Evolutionary conservation across 2,888 invertebrate genomes (phyloP), one percentile per base, ranked within the genome.

Genomic region (Mesochorus sp.): DNA sequence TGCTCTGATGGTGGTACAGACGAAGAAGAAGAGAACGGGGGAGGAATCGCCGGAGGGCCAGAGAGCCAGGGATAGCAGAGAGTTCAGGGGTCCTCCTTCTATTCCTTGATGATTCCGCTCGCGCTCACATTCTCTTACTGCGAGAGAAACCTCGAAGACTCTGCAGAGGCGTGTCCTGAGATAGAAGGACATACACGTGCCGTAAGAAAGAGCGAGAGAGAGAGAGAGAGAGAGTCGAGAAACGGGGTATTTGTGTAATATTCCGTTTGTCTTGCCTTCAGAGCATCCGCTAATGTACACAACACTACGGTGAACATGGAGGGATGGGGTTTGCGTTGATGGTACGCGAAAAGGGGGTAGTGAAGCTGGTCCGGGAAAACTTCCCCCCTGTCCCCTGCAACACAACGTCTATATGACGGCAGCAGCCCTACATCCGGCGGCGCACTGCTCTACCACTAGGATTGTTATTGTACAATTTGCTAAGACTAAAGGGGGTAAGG

Each of bases 391-490:
- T 84, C 85, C 82, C 85, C 81, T 80, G 82, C 80, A 82, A 83
- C 85, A n/a, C n/a, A 83, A 84, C 84, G 81, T 68, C 72, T 62
- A 66, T n/a, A n/a, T 68, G 70, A 68, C 37, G 67, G 73, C 19
- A 62, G 59, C 17, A 67, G 64, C 67, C 53, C 76, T 59, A 76
- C 75, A 76, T 79, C 73, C 78, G 70, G 57, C 75, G 59, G 70
- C 72, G 10, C 42, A 57, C 47, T 76, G 81, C 85, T 83, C 82
- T 81, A 83, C 89, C 85, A 84, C 88, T 85, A 87, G 86, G 87
- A 90, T 90, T 91, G 91, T 91, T 91, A 91, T 91, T 91, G 90
- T 91, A 91, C 90, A 91, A 91, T 91, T 91, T 91, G 88, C 90
- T 85, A 88, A 88, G 87, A 88, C 88, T 84, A 49, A 51, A 47